phyloP scores from a whole-genome alignment of 2,888 invertebrate species.

The Gisinianus flammeolus region DNA sequence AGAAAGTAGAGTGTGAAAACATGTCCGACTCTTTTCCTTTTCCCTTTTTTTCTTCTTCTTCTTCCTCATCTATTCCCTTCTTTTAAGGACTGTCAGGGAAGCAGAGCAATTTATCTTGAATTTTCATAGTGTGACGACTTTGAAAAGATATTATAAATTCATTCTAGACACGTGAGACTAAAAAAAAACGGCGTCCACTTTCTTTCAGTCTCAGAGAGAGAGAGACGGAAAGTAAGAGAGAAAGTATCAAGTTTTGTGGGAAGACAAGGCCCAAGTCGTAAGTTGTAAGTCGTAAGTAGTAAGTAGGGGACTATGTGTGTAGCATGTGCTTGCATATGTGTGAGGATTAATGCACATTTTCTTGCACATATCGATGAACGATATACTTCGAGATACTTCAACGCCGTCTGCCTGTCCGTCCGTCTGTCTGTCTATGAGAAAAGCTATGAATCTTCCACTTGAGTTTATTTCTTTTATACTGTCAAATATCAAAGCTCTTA shows the following conservation, averaged over 20 bases:
- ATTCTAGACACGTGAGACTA: conserved; percentile 11
- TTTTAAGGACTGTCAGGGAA: neutral
- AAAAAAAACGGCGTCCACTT: neutral
- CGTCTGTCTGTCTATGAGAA: neutral
- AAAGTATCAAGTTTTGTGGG: neutral
- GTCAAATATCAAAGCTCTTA: no score
- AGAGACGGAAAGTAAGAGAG: neutral
- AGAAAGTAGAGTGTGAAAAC: neutral
- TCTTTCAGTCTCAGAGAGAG: neutral
- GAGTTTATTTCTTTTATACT: neutral
- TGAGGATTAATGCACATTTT: neutral
- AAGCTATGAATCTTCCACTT: conserved; percentile 7
- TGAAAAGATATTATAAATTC: conserved; percentile 31
- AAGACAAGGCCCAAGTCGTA: neutral
- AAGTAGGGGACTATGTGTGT: neutral
- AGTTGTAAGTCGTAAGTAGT: neutral
- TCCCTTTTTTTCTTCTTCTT: neutral
- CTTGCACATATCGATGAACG: neutral
- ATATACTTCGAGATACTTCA: neutral
- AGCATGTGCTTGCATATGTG: neutral
- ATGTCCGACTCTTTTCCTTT: neutral
- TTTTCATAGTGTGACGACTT: conserved; percentile 27
- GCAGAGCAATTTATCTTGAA: conserved; percentile 25
- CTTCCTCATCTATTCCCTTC: no score
- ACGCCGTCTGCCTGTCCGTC: neutral